phyloP scores from a whole-genome alignment of 2,888 invertebrate species.

The Lepidonotus clava region DNA sequence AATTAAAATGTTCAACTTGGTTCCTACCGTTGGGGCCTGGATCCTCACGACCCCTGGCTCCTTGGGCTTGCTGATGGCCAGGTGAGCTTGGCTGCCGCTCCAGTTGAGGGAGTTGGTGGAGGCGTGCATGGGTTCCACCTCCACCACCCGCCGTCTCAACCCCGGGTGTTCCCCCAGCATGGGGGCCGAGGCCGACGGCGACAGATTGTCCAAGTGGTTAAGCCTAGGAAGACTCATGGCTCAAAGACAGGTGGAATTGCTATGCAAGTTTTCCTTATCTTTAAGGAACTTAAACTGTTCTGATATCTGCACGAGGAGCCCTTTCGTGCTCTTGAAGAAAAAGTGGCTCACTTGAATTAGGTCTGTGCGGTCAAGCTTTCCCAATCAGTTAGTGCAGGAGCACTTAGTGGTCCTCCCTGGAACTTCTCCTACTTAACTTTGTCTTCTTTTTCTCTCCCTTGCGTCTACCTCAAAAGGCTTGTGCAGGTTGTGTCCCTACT shows the following conservation, averaged over 20 bases:
- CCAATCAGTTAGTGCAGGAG: no score
- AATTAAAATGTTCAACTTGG: no score
- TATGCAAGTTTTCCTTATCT: background rate
- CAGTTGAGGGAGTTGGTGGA: slow-evolving; percentile 48
- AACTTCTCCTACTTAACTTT: no score
- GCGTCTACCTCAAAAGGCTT: no score
- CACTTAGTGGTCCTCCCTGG: no score
- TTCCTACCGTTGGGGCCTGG: slow-evolving; percentile 18
- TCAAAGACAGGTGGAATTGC: background rate
- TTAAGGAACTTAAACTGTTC: background rate
- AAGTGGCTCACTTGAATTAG: no score
- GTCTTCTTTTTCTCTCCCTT: no score
- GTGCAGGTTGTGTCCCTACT: no score
- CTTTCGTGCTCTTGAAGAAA: no score
- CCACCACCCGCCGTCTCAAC: background rate
- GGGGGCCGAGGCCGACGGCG: background rate
- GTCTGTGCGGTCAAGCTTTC: no score
- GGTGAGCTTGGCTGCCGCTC: slow-evolving; percentile 53
- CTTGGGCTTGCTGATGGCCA: background rate
- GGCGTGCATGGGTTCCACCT: slow-evolving; percentile 3
- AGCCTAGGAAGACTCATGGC: background rate
- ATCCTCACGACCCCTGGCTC: background rate
- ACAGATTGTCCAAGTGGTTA: background rate
- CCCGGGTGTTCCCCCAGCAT: background rate
- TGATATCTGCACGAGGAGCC: background rate